phyloP scores from a whole-genome alignment of 2,113 vertebrate species.

The Lycocorax pyrrhopterus region DNA sequence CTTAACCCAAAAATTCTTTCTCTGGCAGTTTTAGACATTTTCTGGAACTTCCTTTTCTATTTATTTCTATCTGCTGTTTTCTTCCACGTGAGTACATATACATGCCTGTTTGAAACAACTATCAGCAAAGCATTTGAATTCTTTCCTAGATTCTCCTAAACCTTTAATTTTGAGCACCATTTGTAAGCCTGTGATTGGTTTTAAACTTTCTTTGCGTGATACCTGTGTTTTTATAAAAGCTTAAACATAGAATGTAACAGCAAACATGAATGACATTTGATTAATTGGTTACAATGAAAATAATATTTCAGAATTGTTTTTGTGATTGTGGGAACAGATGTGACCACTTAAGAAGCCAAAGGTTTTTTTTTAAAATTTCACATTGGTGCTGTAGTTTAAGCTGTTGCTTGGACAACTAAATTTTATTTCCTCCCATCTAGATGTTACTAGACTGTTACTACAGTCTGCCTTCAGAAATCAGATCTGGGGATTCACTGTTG shows the following conservation, averaged over 20 bases:
- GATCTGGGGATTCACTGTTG: not conserved
- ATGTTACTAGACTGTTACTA: not conserved
- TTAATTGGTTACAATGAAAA: not conserved
- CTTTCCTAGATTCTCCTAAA: not conserved
- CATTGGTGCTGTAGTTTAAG: not conserved
- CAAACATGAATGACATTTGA: not conserved
- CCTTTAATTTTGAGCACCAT: not conserved
- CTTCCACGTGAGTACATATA: accelerated
- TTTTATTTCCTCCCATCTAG: not conserved
- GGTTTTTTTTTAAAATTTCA: not conserved
- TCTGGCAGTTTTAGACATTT: not conserved
- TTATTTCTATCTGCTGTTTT: not conserved
- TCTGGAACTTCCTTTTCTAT: not conserved
- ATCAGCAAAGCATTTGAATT: not conserved
- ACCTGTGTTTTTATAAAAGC: not conserved
- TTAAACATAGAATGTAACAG: not conserved
- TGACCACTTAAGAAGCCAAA: not conserved
- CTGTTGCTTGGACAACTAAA: not conserved
- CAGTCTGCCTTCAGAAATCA: not conserved
- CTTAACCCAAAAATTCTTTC: not conserved
- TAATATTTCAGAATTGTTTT: not conserved
- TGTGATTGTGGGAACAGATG: not conserved
- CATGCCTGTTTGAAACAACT: not conserved
- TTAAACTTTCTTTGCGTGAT: not conserved
- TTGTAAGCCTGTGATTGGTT: not conserved